Percentiles rank a stretch among this genome's conserved stretches.
These are phyloP conservation scores for Nemotelus nigrinus DNA, from an alignment of 2,888 invertebrate genomes.

Conservation along the genomic window DNA sequence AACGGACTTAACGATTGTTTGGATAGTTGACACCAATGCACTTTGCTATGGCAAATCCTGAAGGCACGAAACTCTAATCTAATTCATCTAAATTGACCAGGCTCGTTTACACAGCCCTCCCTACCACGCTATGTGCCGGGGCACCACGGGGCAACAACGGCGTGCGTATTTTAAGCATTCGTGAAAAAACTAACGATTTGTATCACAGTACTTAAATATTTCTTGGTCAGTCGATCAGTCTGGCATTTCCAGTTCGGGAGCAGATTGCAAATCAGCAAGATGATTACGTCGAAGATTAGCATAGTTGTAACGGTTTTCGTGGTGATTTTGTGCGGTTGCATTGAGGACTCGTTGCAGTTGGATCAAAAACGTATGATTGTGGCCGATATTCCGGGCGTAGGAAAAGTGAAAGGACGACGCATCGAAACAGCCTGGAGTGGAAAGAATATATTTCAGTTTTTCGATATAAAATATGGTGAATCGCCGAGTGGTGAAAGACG, in stretches of 20 bases:
- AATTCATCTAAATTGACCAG: too few relatives aligned
- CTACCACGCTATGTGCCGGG: too few relatives aligned
- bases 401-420: constrained; percentile 58
- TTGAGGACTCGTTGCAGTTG: constrained; percentile 29
- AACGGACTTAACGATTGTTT: neutral
- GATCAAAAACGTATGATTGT: constrained; percentile 36
- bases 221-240: constrained; percentile 4
- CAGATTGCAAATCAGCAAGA: constrained; percentile 40
- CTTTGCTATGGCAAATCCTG: constrained; percentile 1
- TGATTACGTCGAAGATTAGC: constrained; percentile 28
- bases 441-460: constrained; percentile 58
- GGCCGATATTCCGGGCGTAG: constrained; percentile 55
- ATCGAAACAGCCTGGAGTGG: constrained; percentile 58
- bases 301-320: constrained; percentile 7
- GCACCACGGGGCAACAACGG: too few relatives aligned
- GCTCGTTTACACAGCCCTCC: too few relatives aligned
- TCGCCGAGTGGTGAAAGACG: constrained; percentile 55
- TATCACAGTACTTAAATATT: constrained; percentile 12
- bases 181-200: neutral
- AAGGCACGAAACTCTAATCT: neutral
- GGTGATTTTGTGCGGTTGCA: constrained; percentile 16
- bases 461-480: constrained; percentile 62
- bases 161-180: neutral
- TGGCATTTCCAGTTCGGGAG: constrained; percentile 16
- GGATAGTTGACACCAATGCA: constrained; percentile 20